Conservation (phyloP, 2,113 vertebrate species). For the Hyaena hyaena region DNA sequence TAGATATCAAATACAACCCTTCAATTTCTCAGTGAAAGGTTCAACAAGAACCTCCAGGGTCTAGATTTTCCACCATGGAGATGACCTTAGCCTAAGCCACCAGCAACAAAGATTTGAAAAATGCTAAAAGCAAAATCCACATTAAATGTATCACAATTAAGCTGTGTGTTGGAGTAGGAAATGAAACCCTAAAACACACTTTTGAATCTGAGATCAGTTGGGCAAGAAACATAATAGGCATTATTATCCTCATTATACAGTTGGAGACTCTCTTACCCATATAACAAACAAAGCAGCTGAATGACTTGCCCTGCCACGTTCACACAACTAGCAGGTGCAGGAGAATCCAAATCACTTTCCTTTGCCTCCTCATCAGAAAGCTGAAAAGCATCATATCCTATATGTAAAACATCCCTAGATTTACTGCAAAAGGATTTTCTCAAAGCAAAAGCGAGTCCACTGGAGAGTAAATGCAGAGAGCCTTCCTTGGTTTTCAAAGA, state of each 20-base stretch:
- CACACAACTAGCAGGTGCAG: background rate
- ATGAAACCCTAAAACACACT: background rate
- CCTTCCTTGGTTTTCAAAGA: background rate
- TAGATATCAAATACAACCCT: background rate
- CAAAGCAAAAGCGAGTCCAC: background rate
- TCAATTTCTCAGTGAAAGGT: background rate
- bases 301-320: background rate
- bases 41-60: background rate
- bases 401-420: background rate
- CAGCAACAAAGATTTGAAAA: background rate
- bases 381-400: background rate
- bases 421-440: background rate
- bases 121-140: background rate
- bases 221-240: background rate
- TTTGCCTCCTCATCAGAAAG: background rate
- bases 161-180: background rate
- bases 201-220: background rate
- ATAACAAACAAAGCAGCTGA: background rate
- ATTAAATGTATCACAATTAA: background rate
- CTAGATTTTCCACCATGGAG: background rate
- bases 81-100: background rate
- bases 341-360: background rate
- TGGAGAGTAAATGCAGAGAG: background rate
- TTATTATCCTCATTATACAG: background rate
- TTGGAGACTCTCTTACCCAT: background rate